Evolutionary conservation across 2,888 invertebrate genomes (phyloP).

Genomic region (Mythimna albipuncta): DNA sequence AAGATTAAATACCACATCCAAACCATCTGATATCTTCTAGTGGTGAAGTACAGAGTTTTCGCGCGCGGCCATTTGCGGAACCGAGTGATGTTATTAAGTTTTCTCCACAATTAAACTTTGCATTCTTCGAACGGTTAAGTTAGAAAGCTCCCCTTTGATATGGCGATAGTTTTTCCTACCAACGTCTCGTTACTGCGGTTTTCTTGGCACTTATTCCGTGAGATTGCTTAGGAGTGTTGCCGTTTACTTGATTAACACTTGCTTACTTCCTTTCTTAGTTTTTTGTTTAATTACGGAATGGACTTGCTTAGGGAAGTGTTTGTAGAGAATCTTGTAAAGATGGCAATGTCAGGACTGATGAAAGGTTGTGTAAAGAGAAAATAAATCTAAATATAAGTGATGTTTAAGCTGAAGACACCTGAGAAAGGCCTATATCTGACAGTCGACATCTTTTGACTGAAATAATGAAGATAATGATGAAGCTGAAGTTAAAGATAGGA

Average conservation of each 20-base stretch:
- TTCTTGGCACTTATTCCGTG: constrained; percentile 58
- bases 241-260: constrained; percentile 55
- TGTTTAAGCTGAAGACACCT: background rate
- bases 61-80: constrained; percentile 72
- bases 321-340: background rate
- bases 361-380: background rate
- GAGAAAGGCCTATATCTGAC: background rate
- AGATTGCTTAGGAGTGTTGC: constrained; percentile 50
- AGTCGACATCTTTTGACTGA: no score
- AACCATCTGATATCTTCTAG: constrained; percentile 22
- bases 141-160: constrained; percentile 70
- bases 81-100: constrained; percentile 78
- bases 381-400: background rate
- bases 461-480: background rate
- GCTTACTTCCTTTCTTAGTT: constrained; percentile 36
- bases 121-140: constrained; percentile 70
- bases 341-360: background rate
- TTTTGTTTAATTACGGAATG: constrained; percentile 29
- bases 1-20: constrained; percentile 56
- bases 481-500: background rate
- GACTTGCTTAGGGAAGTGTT: constrained; percentile 3
- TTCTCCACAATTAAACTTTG: constrained; percentile 81
- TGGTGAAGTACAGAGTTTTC: constrained; percentile 64
- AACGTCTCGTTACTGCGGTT: constrained; percentile 52
- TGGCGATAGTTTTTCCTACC: constrained; percentile 56